Evolutionary conservation across 2,888 invertebrate species (phyloP), one percentile per base, ranked within the genome.

Genomic region (Theretra japonica): DNA sequence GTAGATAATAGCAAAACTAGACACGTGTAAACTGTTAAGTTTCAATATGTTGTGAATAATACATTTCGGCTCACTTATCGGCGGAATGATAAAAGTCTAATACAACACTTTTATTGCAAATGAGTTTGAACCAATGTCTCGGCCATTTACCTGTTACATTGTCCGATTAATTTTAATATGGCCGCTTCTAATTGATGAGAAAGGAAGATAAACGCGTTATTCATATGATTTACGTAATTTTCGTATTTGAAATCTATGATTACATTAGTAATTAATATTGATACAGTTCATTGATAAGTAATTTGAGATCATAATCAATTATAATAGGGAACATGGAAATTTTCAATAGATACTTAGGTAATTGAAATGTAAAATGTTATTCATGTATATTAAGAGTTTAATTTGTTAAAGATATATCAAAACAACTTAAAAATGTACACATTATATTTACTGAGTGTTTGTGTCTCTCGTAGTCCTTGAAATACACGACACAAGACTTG

Each of bases 101-200:
- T 17, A n/a, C 5, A 53, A 5, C n/a, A n/a, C n/a, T 53, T 53
- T 23, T 15, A 58, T 25, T 17, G 25, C 5, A 58, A 41, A 41
- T 41, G 41, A 17, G 25, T 25, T 17, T 17, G 17, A 25, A 23
- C 17, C 58, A 58, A 58, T 58, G 23, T 58, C 58, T 58, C 25
- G 25, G 58, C 23, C 58, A 23, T 28, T 5, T 17, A 58, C 25
- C 41, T 11, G 17, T 25, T 4, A 58, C 58, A 58, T 5, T 58
- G 58, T 5, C 25, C 58, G 23, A 25, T 53, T 53, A 25, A 58
- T 58, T 58, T 28, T 25, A 25, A 58, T 23, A 25, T 25, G 58
- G 58, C 17, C 25, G 58, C 21, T 58, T 58, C 17, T 58, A 58
- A 58, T 58, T 25, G 58, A 58, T 58, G 21, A 58, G 58, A 25